Evolutionary conservation across 2,888 invertebrate genomes (phyloP).

Genomic region (Coecobrya sp.): DNA sequence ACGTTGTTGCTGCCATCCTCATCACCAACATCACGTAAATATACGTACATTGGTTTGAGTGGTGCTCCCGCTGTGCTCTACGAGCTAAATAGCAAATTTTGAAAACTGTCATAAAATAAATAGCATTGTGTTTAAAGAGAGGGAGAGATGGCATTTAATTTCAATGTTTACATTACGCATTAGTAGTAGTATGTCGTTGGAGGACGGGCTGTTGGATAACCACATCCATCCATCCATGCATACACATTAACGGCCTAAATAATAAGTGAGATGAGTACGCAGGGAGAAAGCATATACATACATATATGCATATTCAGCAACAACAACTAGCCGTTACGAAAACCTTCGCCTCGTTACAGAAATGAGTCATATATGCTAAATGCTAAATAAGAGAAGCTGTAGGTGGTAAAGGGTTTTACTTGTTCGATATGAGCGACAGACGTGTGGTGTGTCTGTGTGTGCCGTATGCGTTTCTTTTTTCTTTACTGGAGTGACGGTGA

Average conservation of each 20-base stretch:
- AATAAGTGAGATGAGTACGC: constrained; percentile 7
- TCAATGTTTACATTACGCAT: constrained; percentile 30
- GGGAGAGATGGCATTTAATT: not conserved
- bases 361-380: constrained; percentile 20
- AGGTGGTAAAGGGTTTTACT: constrained; percentile 11
- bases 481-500: not conserved
- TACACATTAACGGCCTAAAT: not conserved
- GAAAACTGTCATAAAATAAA: constrained; percentile 34
- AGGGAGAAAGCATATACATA: not conserved
- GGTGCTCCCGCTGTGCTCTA: constrained; percentile 19
- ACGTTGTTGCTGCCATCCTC: not conserved
- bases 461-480: not conserved
- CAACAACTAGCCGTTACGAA: not conserved
- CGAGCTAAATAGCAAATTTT: constrained; percentile 17
- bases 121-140: constrained; percentile 13
- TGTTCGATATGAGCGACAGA: not conserved
- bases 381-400: constrained; percentile 3
- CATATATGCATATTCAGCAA: not conserved
- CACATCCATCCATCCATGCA: not conserved
- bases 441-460: not conserved
- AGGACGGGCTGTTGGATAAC: not conserved
- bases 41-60: not conserved
- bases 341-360: not conserved
- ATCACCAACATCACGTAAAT: constrained; percentile 8
- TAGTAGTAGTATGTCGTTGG: not conserved